Percentiles rank a stretch among this genome's conserved stretches.
These are phyloP conservation scores for Elephantulus edwardii DNA, from an alignment of 2,113 vertebrate species.

Conservation along the genomic window DNA sequence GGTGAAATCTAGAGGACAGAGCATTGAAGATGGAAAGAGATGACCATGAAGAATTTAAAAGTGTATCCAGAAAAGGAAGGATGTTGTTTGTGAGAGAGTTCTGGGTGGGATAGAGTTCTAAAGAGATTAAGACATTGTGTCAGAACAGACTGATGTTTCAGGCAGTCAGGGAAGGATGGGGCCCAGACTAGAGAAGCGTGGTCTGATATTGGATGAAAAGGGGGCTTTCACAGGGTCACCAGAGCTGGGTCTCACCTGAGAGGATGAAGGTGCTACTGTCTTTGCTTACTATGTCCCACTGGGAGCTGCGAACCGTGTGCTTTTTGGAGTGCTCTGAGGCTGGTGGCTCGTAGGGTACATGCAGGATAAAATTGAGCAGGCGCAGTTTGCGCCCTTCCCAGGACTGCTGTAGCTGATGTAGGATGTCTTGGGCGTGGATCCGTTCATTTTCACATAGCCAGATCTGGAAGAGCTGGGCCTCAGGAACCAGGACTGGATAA, in stretches of 20 bases:
- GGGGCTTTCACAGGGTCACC: not conserved
- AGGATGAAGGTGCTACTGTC: slow-evolving; percentile 81
- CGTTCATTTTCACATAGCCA: slow-evolving; percentile 60
- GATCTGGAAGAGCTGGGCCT: slow-evolving; percentile 58
- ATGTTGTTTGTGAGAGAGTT: not conserved
- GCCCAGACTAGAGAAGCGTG: not conserved
- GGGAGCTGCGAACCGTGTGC: not conserved
- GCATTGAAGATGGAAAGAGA: not conserved
- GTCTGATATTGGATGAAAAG: not conserved
- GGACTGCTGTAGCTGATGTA: slow-evolving; percentile 77
- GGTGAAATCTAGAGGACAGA: not conserved
- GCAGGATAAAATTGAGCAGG: slow-evolving; percentile 80
- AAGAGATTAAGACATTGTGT: not conserved
- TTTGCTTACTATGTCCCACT: slow-evolving; percentile 58
- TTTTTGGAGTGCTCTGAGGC: slow-evolving; percentile 44
- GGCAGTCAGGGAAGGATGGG: not conserved
- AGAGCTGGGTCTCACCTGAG: slow-evolving; percentile 80
- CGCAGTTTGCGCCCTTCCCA: slow-evolving; percentile 84
- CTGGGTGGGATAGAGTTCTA: not conserved
- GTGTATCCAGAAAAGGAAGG: not conserved
- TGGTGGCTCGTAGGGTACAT: slow-evolving; percentile 65
- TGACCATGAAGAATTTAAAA: not conserved
- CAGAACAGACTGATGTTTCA: slow-evolving; percentile 8
- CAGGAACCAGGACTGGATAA: slow-evolving; percentile 15
- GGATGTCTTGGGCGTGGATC: slow-evolving; percentile 71